phyloP scores from a whole-genome alignment of 2,113 vertebrate species.

The Pygoscelis antarcticus region DNA sequence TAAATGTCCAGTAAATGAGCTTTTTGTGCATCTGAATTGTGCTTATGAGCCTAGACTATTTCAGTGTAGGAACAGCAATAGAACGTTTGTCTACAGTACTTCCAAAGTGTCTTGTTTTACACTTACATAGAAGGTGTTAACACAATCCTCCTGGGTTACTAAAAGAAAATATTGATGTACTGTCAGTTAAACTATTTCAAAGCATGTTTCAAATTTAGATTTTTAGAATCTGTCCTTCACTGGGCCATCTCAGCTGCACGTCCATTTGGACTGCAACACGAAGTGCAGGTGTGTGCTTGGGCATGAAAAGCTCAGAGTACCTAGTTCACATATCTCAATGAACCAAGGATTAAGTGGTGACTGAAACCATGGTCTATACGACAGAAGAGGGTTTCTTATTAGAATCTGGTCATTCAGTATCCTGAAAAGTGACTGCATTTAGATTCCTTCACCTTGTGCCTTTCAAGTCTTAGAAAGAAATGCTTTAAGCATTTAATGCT shows the following conservation, averaged over 20 bases:
- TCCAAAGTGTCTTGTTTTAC: background rate
- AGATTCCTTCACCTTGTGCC: background rate
- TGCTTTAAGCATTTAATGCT: background rate
- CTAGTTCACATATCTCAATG: rapidly evolving
- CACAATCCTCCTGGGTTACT: background rate
- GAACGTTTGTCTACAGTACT: background rate
- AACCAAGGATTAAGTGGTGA: background rate
- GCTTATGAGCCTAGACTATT: rapidly evolving
- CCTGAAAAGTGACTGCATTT: background rate
- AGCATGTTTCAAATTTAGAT: background rate
- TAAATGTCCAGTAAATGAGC: background rate
- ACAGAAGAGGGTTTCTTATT: background rate
- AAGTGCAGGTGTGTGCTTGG: background rate
- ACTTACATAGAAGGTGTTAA: background rate
- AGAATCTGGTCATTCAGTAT: background rate
- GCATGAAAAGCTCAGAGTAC: background rate
- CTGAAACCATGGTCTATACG: background rate
- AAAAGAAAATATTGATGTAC: background rate
- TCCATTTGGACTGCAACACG: rapidly evolving
- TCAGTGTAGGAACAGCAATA: background rate
- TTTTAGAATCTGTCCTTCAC: background rate
- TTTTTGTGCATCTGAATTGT: background rate
- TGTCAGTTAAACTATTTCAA: background rate
- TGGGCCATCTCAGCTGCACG: rapidly evolving
- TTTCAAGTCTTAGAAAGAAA: background rate